These are phyloP conservation scores for Teleiodes luculella DNA, from an alignment of 2,888 invertebrate species.

Conservation along the genomic window DNA sequence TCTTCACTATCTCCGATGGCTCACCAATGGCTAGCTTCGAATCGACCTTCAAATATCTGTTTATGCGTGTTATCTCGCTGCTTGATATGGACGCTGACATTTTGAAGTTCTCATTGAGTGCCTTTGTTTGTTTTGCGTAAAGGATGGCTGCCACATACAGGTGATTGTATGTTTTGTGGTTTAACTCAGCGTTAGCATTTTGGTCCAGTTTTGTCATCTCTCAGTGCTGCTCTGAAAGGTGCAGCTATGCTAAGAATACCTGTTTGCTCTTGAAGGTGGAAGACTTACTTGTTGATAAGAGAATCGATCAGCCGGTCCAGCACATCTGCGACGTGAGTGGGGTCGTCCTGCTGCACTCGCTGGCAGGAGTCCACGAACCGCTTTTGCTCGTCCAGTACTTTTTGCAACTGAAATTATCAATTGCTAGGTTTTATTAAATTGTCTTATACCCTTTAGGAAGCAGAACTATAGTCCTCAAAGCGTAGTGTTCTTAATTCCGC, in stretches of 20 bases:
- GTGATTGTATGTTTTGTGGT: neutral
- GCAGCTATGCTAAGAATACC: no score
- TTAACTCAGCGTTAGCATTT: neutral
- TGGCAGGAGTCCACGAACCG: conserved; percentile 83
- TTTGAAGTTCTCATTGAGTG: neutral
- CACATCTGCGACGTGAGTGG: conserved; percentile 79
- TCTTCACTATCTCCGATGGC: no score
- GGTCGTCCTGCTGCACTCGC: conserved; percentile 81
- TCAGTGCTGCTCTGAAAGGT: no score
- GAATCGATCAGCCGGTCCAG: conserved; percentile 81
- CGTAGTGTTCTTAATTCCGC: no score
- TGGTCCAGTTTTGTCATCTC: no score
- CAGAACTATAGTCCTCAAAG: no score
- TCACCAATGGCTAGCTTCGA: no score
- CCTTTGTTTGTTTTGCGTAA: neutral
- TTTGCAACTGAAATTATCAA: conserved; percentile 66
- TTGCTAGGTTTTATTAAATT: neutral
- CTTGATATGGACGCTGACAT: neutral
- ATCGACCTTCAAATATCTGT: no score
- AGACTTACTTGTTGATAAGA: conserved; percentile 81
- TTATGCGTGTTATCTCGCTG: no score
- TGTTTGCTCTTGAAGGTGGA: no score
- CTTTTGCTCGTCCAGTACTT: conserved; percentile 80
- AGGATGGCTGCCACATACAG: neutral
- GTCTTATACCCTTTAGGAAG: no score